Evolutionary conservation across 2,888 invertebrate species (phyloP).

Genomic region (Pandemis heparana): DNA sequence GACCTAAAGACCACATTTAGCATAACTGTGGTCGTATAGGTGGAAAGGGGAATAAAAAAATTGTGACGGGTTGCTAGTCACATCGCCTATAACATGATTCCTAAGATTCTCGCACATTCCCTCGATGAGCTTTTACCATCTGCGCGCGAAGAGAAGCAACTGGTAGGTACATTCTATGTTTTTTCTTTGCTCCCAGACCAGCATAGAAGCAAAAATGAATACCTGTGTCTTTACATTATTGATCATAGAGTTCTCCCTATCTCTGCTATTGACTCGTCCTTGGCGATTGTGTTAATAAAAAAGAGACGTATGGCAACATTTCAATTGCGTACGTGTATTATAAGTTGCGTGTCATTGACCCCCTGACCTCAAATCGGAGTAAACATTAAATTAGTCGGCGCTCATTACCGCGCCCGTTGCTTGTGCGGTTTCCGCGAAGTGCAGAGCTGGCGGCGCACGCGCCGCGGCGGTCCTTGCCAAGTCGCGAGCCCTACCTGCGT

Average conservation of each 20-base stretch:
- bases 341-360: conserved; percentile 38
- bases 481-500: conserved; percentile 18
- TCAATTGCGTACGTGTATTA: not conserved
- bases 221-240: no score
- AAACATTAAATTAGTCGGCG: conserved; percentile 30
- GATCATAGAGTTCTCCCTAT: not conserved
- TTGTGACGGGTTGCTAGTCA: no score
- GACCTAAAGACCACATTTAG: no score
- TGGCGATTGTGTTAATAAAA: not conserved
- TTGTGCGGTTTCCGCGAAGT: conserved; percentile 29
- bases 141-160: no score
- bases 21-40: no score
- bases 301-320: not conserved
- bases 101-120: no score
- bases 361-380: conserved; percentile 35
- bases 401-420: conserved; percentile 28
- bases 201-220: no score
- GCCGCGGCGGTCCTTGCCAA: conserved; percentile 26
- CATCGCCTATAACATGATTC: no score
- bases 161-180: no score
- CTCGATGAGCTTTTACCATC: no score
- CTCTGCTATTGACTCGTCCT: not conserved
- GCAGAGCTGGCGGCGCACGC: conserved; percentile 11
- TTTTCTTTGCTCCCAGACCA: no score
- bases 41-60: no score